These are phyloP conservation scores for Mantis religiosa DNA, from an alignment of 2,888 invertebrate genomes.

Conservation along the genomic window DNA sequence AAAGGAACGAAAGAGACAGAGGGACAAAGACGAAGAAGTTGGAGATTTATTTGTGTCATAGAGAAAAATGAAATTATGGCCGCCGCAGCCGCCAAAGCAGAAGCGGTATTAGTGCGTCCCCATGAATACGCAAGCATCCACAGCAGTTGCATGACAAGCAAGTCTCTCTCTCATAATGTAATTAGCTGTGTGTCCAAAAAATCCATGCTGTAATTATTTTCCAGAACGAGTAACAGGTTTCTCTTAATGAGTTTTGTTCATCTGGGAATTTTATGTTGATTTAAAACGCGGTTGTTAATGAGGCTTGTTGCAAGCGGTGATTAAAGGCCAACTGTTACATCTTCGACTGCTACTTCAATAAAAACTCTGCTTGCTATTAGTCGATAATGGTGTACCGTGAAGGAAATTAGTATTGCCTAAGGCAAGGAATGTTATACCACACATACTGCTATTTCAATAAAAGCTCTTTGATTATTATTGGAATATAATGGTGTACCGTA, in stretches of 20 bases:
- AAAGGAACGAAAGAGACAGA: too few relatives aligned
- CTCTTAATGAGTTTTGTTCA: not conserved
- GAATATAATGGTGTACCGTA: too few relatives aligned
- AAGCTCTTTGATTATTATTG: too few relatives aligned
- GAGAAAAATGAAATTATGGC: not conserved
- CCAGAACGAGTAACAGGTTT: not conserved
- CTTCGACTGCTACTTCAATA: too few relatives aligned
- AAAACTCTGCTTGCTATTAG: too few relatives aligned
- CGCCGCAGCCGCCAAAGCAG: not conserved
- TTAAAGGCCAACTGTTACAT: not conserved
- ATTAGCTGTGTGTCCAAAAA: not conserved
- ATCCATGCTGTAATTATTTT: not conserved
- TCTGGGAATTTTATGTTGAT: not conserved
- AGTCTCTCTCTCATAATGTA: not conserved
- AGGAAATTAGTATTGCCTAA: too few relatives aligned
- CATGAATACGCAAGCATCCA: not conserved
- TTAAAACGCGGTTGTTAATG: not conserved
- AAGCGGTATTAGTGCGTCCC: not conserved
- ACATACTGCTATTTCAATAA: too few relatives aligned
- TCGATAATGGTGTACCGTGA: too few relatives aligned
- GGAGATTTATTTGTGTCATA: not conserved
- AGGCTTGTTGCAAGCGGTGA: not conserved
- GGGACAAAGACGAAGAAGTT: not conserved
- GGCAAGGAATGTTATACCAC: too few relatives aligned
- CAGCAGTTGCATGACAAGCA: not conserved